These are phyloP conservation scores for Lithophane semibrunnea DNA, from an alignment of 2,888 invertebrate species.

Conservation along the genomic window DNA sequence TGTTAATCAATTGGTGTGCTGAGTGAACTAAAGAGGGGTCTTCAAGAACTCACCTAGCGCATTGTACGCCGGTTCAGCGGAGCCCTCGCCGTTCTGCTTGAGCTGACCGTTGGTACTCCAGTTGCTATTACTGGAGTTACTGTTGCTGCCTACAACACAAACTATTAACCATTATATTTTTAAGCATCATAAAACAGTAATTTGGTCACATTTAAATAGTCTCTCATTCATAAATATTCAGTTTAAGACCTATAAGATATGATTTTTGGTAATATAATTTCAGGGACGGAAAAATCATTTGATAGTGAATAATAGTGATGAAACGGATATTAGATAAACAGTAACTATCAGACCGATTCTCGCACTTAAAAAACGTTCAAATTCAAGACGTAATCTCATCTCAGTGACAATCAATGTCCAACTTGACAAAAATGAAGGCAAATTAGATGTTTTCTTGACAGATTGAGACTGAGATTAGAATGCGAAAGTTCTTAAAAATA, in stretches of 20 bases:
- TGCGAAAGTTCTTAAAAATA: background rate
- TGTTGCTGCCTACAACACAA: conserved; percentile 80
- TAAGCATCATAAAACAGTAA: background rate
- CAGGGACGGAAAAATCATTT: background rate
- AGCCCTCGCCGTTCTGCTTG: conserved; percentile 70
- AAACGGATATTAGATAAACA: background rate
- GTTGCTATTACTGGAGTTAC: conserved; percentile 85
- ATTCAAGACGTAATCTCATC: background rate
- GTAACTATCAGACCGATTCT: background rate
- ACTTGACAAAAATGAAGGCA: background rate
- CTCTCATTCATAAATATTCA: too few relatives aligned
- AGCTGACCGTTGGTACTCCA: conserved; percentile 74
- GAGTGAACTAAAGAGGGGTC: background rate
- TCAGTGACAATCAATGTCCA: background rate
- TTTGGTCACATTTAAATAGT: background rate
- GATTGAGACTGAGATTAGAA: background rate
- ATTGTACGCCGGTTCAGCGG: conserved; percentile 80
- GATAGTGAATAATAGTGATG: background rate
- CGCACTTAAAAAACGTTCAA: background rate
- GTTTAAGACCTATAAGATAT: background rate
- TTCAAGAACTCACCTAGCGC: conserved; percentile 54
- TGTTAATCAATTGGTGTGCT: background rate
- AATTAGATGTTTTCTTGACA: too few relatives aligned
- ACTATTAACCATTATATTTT: conserved; percentile 14
- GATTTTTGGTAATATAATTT: background rate